Evolutionary conservation across 2,888 invertebrate genomes (phyloP), one percentile per base, ranked within the genome.

Genomic region (Drosophila atroscutellata): DNA sequence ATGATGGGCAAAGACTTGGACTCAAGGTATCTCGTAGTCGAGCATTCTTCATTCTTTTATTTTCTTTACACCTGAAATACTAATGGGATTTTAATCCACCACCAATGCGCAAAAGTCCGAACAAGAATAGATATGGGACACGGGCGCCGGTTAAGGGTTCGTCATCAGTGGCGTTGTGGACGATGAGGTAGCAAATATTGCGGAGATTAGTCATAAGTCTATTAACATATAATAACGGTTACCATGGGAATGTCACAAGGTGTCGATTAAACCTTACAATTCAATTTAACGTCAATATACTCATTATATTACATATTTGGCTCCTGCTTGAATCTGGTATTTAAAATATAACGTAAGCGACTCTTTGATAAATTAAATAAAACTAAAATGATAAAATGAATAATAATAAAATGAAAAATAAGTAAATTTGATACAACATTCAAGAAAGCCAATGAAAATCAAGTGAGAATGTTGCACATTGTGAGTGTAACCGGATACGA

Each of bases 41-140:
- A 45, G 45, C 45, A 24, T 20, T 36, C 6, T 11, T 11, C 3
- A 13, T 18, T 54, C 2, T 26, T 36, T 26, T 37, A 30, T 15
- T 49, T 34, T 24, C 13, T 2, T 8, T 26, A 39, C 59, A 76
- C 65, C 65, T 26, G 39, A 28, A 55, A 56, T 37, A 42, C 42
- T 63, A 18, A 77, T 76, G n/a, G 52, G 7, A 60, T 73, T 76
- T 76, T 76, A 73, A 77, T 60, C 73, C 59, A 37, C 15, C n/a
- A 37, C 13, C n/a, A 45, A 51, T 18, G 26, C 18, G 6, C 18
- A 36, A 45, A 62, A 49, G 36, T 9, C 26, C 45, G n/a, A 13
- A 2, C 13, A 13, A 18, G 20, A 20, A 28, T 39, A 56, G n/a
- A 20, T 56, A 20, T n/a, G 2, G 26, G 1, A 5, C n/a, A 28